A percentile compares a stretch with the other conserved stretches of the same genome.
Conservation (phyloP, 2,797 vertebrate species). For the Mastacembelus armatus region DNA sequence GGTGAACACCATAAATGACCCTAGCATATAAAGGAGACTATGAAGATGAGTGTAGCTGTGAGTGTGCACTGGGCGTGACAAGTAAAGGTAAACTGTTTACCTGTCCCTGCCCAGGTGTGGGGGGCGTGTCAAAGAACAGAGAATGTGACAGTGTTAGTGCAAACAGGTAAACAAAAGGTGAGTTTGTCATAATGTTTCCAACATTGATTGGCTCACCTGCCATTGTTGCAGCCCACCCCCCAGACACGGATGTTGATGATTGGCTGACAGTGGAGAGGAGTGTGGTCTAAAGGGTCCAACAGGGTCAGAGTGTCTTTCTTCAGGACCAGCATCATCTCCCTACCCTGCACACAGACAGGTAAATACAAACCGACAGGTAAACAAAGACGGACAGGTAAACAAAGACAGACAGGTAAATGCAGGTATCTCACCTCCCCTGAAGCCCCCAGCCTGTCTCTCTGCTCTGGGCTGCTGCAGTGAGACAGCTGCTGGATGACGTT, state of each 20-base stretch:
- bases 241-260: constrained; percentile 96
- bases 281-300: constrained; percentile 92
- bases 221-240: constrained; percentile 97
- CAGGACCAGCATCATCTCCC: constrained; percentile 94
- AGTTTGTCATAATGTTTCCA: constrained; percentile 1
- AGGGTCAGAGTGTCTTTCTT: constrained; percentile 95
- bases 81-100: constrained; percentile 78
- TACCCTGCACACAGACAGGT: constrained; percentile 81
- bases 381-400: not conserved
- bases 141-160: constrained; percentile 61
- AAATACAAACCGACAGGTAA: too few relatives aligned
- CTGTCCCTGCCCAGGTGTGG: constrained; percentile 89
- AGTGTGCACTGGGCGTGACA: not conserved
- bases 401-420: not conserved
- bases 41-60: constrained; percentile 4
- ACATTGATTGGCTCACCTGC: constrained; percentile 86
- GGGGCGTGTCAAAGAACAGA: constrained; percentile 75
- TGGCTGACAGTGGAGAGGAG: constrained; percentile 92
- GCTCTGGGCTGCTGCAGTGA: constrained; percentile 81
- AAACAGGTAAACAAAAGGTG: constrained; percentile 28
- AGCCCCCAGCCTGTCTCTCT: constrained; percentile 80
- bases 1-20: constrained; percentile 3
- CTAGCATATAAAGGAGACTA: constrained; percentile 18
- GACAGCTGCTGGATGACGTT: constrained; percentile 98
- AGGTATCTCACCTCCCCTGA: constrained; percentile 87